A percentile compares a stretch with the other conserved stretches of the same genome.
Evolutionary conservation across 1,140 invertebrate species (phyloP).

Genomic region (Drosophila mayri): DNA sequence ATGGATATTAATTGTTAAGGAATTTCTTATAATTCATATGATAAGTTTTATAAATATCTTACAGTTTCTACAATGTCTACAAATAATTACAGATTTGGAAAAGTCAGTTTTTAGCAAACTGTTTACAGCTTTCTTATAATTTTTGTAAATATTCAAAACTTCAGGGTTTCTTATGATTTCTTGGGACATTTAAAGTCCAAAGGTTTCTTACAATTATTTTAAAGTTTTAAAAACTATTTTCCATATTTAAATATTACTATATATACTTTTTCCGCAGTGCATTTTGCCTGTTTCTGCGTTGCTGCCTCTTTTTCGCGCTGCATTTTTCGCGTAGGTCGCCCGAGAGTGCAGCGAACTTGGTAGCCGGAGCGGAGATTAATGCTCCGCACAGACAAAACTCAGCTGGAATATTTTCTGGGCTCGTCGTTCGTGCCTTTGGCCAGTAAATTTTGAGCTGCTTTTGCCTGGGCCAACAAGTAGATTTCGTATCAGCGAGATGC

Average conservation of each 20-base stretch:
- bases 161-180: not conserved
- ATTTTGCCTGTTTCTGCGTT: constrained; percentile 1
- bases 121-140: not conserved
- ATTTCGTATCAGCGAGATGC: constrained; percentile 37
- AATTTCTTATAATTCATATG: not conserved
- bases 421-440: constrained; percentile 56
- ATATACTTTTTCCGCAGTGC: not conserved
- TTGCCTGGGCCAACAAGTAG: constrained; percentile 35
- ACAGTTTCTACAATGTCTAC: too few species aligned
- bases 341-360: constrained; percentile 75
- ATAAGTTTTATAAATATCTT: too few species aligned
- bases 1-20: not conserved
- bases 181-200: too few species aligned
- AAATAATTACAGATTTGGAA: too few species aligned
- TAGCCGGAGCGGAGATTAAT: constrained; percentile 72
- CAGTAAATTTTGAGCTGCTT: constrained; percentile 70
- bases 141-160: not conserved
- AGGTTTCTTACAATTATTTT: too few species aligned
- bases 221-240: too few species aligned
- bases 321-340: constrained; percentile 76
- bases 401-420: constrained; percentile 28
- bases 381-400: constrained; percentile 42
- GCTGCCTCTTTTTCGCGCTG: constrained; percentile 78
- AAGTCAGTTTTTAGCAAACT: too few species aligned
- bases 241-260: not conserved